Evolutionary conservation across 1,140 invertebrate genomes (phyloP).

Genomic region (Archegozetes longisetosus): DNA sequence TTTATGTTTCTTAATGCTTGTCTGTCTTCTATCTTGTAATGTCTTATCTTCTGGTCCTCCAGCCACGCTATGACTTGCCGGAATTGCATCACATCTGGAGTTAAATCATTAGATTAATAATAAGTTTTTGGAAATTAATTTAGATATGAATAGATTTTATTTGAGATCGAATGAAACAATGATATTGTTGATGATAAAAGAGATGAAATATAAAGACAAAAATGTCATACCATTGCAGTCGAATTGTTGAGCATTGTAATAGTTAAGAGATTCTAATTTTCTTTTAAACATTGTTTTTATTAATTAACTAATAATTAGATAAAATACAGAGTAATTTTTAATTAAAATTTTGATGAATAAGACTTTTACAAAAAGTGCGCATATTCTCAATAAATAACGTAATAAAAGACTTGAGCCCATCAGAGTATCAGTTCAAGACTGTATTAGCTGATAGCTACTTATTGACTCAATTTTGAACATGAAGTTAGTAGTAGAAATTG

Average conservation of each 20-base stretch:
- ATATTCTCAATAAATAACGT: no score
- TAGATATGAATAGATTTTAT: no score
- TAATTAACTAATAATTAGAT: background rate
- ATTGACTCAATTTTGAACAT: no score
- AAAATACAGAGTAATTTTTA: no score
- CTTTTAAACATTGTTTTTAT: conserved; percentile 43
- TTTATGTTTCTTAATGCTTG: conserved; percentile 46
- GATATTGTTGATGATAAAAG: background rate
- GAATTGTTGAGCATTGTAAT: conserved; percentile 48
- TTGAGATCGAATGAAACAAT: no score
- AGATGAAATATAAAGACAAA: background rate
- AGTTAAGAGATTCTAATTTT: conserved; percentile 55
- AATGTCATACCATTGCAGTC: conserved; percentile 41
- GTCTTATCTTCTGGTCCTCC: conserved; percentile 83
- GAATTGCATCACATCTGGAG: conserved; percentile 56
- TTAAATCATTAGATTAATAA: background rate
- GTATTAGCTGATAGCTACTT: no score
- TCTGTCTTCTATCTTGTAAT: conserved; percentile 67
- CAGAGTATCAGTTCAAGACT: no score
- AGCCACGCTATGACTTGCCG: conserved; percentile 69
- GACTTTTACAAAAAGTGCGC: no score
- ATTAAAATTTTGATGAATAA: no score
- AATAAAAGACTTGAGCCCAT: no score
- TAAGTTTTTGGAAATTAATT: no score
- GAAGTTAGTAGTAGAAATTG: no score